Base-by-base conservation (phyloP, 2,888 invertebrate genomes). In the Pristionchus mayeri region DNA sequence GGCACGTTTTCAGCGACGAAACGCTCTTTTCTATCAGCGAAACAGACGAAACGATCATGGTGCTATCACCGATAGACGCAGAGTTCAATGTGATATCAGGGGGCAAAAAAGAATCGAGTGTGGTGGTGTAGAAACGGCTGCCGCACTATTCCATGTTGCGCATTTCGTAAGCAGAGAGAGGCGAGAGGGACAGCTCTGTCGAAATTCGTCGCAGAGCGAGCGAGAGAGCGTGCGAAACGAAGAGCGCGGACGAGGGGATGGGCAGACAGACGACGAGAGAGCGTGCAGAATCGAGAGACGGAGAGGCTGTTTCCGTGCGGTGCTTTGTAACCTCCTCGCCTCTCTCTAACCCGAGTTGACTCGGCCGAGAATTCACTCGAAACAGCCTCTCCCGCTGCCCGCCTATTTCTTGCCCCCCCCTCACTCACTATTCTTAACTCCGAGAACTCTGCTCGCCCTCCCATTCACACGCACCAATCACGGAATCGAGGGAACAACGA, bases 251-350 rank as follows among this genome's bases (percentile, higher is more conserved):
- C 71, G 71, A n/a, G 11, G 11, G 40, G 71, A 24, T 40, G 44
- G 44, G n/a, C n/a, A n/a, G n/a, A n/a, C n/a, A n/a, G n/a, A n/a
- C n/a, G 37, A 44, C 71, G 40, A 71, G 37, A 71, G 40, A 71
- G 6, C 40, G n/a, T 21, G 71, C 1, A 1, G 24, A 71, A 71
- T 71, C 71, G 71, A 71, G 71, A 71, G 71, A 44, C n/a, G 40
- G 40, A n/a, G 37, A 16, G 37, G 40, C n/a, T 44, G 37, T 71
- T 71, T 71, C 40, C 71, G 37, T 37, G 11, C 54, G n/a, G 60
- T 24, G 63, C 63, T 63, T 63, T 63, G 63, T 63, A 63, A 63
- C 63, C 71, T 71, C 37, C 37, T n/a, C 54, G 54, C 21, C 54
- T 54, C 37, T 3, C 71, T 71, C 71, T 40, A 71, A 71, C 71